A percentile compares a stretch with the other conserved stretches of the same genome.
phyloP scores from a whole-genome alignment of 1,140 invertebrate species.

The Druon quercuslanigerum region DNA sequence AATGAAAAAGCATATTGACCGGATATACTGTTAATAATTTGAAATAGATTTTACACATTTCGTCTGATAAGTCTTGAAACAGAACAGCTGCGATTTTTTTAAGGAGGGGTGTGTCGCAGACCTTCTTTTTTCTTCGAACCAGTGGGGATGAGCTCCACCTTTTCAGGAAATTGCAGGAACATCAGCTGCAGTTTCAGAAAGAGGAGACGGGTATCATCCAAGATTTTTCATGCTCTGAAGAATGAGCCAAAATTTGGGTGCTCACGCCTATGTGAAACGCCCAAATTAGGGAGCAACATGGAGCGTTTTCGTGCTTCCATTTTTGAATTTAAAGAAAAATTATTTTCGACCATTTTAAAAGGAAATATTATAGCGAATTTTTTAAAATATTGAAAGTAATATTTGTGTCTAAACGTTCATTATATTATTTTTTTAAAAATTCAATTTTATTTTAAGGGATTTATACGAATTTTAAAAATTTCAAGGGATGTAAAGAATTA shows the following conservation, averaged over 20 bases:
- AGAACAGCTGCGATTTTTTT: slow-evolving; percentile 4
- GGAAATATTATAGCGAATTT: too few species aligned
- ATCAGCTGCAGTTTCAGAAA: not conserved
- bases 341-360: too few species aligned
- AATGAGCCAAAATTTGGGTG: not conserved
- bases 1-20: not conserved
- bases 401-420: too few species aligned
- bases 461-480: too few species aligned
- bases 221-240: not conserved
- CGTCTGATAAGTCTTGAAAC: not conserved
- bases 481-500: too few species aligned
- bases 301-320: not conserved
- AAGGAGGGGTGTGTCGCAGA: not conserved
- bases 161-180: slow-evolving; percentile 23
- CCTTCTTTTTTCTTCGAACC: slow-evolving; percentile 7
- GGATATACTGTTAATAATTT: not conserved
- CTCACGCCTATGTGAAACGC: slow-evolving; percentile 1
- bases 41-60: not conserved
- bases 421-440: too few species aligned
- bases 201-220: not conserved
- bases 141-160: not conserved
- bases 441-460: too few species aligned
- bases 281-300: not conserved
- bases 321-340: not conserved
- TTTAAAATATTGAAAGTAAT: too few species aligned